These are phyloP conservation scores for Griposia aprilina DNA, from an alignment of 2,888 invertebrate species.

Conservation along the genomic window DNA sequence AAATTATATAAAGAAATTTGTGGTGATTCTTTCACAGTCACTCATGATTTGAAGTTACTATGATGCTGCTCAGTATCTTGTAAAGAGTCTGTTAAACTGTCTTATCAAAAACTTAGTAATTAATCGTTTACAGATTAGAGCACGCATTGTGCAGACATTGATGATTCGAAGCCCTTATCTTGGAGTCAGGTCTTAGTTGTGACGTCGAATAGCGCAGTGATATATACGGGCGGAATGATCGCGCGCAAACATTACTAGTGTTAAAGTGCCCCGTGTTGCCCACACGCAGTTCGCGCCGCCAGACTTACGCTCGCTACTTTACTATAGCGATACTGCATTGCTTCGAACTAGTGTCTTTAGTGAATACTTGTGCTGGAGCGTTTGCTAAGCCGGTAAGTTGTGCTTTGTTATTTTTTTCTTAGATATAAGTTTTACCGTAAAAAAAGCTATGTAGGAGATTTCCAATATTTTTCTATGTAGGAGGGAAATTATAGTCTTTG, in stretches of 20 bases:
- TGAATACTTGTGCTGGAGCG: constrained; percentile 77
- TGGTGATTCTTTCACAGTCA: not conserved
- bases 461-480: not conserved
- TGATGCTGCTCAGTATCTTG: not conserved
- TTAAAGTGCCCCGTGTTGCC: constrained; percentile 80
- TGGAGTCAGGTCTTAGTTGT: constrained; percentile 61
- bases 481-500: not conserved
- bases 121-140: constrained; percentile 65
- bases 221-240: constrained; percentile 82
- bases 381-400: constrained; percentile 75
- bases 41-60: not conserved
- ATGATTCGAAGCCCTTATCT: constrained; percentile 77
- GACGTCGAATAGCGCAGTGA: constrained; percentile 82
- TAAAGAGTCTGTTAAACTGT: not conserved
- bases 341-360: constrained; percentile 77
- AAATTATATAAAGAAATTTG: not conserved
- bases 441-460: not conserved
- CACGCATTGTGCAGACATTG: constrained; percentile 71
- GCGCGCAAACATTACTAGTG: constrained; percentile 87
- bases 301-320: constrained; percentile 70
- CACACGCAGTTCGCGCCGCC: constrained; percentile 76
- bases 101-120: constrained; percentile 35
- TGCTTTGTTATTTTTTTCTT: constrained; percentile 22
- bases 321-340: constrained; percentile 60
- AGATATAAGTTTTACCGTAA: not conserved